These are phyloP conservation scores for Tinea trinotella DNA, from an alignment of 2,888 invertebrate genomes.

Conservation along the genomic window DNA sequence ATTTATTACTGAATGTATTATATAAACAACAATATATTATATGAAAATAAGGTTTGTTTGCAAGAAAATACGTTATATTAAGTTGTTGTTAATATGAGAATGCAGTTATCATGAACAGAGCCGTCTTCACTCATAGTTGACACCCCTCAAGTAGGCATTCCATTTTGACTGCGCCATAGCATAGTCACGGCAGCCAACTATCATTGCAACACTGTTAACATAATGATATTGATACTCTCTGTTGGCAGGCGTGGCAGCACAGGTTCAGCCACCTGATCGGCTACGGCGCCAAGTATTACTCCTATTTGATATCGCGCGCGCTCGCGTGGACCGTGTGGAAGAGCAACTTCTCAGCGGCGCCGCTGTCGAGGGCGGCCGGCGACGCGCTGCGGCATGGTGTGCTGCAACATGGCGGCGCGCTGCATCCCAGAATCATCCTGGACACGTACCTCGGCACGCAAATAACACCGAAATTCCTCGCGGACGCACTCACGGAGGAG, in stretches of 20 bases:
- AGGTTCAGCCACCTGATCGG: constrained; percentile 97
- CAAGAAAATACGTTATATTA: too few species aligned
- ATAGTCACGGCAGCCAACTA: too few species aligned
- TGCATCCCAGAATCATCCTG: constrained; percentile 82
- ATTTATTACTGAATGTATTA: too few species aligned
- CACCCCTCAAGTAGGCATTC: too few species aligned
- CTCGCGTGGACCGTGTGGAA: constrained; percentile 96
- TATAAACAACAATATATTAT: too few species aligned
- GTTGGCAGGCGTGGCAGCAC: constrained; percentile 94
- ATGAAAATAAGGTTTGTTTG: too few species aligned
- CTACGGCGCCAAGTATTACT: constrained; percentile 99
- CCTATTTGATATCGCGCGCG: constrained; percentile 95
- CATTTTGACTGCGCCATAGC: too few species aligned
- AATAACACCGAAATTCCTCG: constrained; percentile 83
- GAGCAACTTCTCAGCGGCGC: constrained; percentile 83
- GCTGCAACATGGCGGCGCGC: constrained; percentile 89
- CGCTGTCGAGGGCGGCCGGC: constrained; percentile 83
- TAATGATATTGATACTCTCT: too few species aligned
- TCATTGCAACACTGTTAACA: too few species aligned
- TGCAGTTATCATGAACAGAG: too few species aligned
- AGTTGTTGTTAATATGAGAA: too few species aligned
- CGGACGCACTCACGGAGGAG: constrained; percentile 83
- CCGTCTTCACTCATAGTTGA: too few species aligned
- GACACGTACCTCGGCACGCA: constrained; percentile 83
- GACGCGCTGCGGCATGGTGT: constrained; percentile 83